Conservation (phyloP, 2,113 vertebrate species). For the Dryoscopus gambensis region DNA sequence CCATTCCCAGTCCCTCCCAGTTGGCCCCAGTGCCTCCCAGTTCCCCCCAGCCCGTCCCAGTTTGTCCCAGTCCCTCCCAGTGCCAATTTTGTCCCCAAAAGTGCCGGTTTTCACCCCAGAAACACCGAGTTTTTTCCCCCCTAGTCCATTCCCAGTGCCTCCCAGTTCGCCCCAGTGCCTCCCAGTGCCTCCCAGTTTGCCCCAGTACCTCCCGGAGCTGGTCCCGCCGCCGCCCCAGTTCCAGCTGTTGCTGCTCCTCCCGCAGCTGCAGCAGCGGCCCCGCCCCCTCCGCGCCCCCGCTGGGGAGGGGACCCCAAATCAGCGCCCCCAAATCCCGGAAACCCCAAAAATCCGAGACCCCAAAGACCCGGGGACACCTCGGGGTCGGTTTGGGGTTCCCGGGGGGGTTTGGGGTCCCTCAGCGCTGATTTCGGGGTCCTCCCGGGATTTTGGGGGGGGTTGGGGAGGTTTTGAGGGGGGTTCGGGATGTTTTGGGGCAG, state of each 20-base stretch:
- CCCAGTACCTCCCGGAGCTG: background rate
- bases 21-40: background rate
- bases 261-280: background rate
- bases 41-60: background rate
- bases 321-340: background rate
- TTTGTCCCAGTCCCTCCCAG: background rate
- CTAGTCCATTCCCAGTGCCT: background rate
- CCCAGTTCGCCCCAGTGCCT: background rate
- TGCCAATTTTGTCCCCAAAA: background rate
- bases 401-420: no score
- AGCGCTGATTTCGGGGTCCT: no score
- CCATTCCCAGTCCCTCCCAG: background rate
- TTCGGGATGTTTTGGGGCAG: no score
- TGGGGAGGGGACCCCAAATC: background rate
- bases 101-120: background rate
- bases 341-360: background rate
- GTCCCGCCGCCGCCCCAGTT: background rate
- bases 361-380: no score
- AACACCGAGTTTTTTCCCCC: background rate
- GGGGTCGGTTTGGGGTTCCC: background rate
- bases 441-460: no score
- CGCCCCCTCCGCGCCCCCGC: background rate
- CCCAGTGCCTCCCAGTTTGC: background rate
- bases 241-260: background rate
- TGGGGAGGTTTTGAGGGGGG: no score